Evolutionary conservation across 2,113 vertebrate genomes (phyloP).

Genomic region (Grammomys dolichurus): DNA sequence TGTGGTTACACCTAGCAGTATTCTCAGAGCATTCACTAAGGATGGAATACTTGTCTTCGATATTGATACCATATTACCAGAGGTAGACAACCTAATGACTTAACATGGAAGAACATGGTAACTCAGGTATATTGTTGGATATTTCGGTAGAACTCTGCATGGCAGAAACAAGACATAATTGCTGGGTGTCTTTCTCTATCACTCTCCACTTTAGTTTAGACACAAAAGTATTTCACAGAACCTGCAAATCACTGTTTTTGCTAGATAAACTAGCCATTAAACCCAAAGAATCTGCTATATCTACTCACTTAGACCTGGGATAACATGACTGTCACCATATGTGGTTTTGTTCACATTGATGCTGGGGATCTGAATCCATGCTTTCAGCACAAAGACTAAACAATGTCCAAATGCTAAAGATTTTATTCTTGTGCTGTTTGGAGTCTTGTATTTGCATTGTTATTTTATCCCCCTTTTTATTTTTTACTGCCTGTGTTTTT

Average conservation of each 20-base stretch:
- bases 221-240: background rate
- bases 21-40: background rate
- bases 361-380: background rate
- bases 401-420: background rate
- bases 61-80: too few species aligned
- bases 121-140: background rate
- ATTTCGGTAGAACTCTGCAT: background rate
- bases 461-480: background rate
- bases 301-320: background rate
- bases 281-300: background rate
- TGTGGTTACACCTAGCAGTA: too few species aligned
- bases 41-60: too few species aligned
- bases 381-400: background rate
- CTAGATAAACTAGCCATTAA: background rate
- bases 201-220: background rate
- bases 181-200: background rate
- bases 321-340: background rate
- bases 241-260: background rate
- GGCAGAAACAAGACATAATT: background rate
- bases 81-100: background rate
- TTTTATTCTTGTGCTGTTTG: too few species aligned
- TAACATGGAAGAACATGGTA: background rate
- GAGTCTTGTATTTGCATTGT: background rate
- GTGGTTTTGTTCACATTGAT: background rate
- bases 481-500: background rate